Percentiles rank a stretch among this genome's conserved stretches.
These are phyloP conservation scores for Anthrax anthrax DNA, from an alignment of 2,888 invertebrate species.

Conservation along the genomic window DNA sequence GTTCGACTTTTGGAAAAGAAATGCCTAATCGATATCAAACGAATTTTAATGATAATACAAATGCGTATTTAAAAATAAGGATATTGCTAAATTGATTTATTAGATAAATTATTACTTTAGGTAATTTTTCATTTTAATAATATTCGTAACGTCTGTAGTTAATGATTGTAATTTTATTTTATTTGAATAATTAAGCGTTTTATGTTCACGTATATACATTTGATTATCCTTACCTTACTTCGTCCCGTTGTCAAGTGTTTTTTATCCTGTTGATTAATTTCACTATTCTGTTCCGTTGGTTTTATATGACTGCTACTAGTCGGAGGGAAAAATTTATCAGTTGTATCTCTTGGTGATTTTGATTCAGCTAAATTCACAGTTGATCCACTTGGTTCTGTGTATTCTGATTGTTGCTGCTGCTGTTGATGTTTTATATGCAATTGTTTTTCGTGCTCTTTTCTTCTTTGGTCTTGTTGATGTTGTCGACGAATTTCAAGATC, in stretches of 20 bases:
- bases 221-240: slow-evolving; percentile 4
- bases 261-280: slow-evolving; percentile 10
- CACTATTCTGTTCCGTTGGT: slow-evolving; percentile 6
- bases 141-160: no score
- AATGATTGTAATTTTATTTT: no score
- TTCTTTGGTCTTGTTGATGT: slow-evolving; percentile 32
- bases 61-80: no score
- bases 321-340: slow-evolving; percentile 16
- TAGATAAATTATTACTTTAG: no score
- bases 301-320: slow-evolving; percentile 3
- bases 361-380: no score
- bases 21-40: no score
- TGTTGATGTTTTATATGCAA: slow-evolving; percentile 18
- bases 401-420: slow-evolving; percentile 8
- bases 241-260: slow-evolving; percentile 10
- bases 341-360: slow-evolving; percentile 11
- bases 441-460: slow-evolving; percentile 25
- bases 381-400: not conserved
- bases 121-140: no score
- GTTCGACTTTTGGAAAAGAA: no score
- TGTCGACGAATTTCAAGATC: slow-evolving; percentile 34
- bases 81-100: no score
- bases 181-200: no score
- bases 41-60: no score
- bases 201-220: no score